phyloP scores from a whole-genome alignment of 2,113 vertebrate species.

The Galeopterus variegatus region DNA sequence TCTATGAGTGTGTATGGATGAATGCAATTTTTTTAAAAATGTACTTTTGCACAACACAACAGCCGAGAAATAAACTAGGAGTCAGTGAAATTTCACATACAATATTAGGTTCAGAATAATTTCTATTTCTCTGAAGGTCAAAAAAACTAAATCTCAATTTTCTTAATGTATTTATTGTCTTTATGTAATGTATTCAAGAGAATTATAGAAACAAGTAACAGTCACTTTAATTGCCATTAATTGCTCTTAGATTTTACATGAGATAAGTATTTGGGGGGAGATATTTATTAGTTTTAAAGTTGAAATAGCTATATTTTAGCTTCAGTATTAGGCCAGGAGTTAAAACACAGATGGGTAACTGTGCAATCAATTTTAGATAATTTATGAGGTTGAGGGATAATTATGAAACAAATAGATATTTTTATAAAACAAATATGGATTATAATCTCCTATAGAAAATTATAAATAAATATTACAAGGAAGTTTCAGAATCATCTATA shows the following conservation, averaged over 20 bases:
- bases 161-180: constrained; percentile 12
- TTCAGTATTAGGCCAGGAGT: constrained; percentile 6
- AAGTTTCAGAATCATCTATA: not conserved
- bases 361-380: constrained; percentile 25
- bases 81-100: constrained; percentile 27
- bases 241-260: constrained; percentile 24
- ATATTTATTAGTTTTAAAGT: constrained; percentile 54
- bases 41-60: constrained; percentile 30
- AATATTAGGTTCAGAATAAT: constrained; percentile 16
- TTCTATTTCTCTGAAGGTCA: constrained; percentile 48
- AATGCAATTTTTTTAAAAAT: not conserved
- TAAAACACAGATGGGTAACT: constrained; percentile 18
- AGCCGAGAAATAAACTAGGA: constrained; percentile 40
- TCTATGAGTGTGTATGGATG: constrained; percentile 2
- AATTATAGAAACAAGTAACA: constrained; percentile 44
- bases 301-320: constrained; percentile 36
- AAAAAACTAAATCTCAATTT: constrained; percentile 46
- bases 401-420: constrained; percentile 49
- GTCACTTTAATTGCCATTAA: constrained; percentile 42
- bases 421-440: constrained; percentile 47
- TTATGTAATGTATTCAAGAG: constrained; percentile 17
- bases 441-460: constrained; percentile 21
- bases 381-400: constrained; percentile 45
- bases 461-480: constrained; percentile 42
- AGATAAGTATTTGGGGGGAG: not conserved